phyloP scores from a whole-genome alignment of 1,140 invertebrate genomes.

The Drosophila nebulosa region DNA sequence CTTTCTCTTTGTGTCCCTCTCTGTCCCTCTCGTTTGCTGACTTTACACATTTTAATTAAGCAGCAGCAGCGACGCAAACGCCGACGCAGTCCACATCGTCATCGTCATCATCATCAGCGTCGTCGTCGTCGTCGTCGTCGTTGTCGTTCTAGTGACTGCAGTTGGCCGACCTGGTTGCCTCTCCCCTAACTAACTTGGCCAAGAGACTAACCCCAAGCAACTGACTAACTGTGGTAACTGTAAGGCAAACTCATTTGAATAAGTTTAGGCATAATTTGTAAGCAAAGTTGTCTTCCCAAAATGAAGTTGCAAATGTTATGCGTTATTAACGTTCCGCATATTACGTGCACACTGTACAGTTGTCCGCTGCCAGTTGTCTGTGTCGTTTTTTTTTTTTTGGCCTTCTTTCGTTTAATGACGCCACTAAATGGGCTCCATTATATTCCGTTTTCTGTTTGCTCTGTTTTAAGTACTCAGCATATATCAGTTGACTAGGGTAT shows the following conservation, averaged over 20 bases:
- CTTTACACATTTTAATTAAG: constrained; percentile 79
- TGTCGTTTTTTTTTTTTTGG: constrained; percentile 11
- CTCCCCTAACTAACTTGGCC: not conserved
- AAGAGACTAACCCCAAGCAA: not conserved
- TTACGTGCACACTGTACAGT: constrained; percentile 42
- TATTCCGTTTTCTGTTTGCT: constrained; percentile 58
- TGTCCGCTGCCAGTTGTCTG: constrained; percentile 25
- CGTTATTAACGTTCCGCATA: constrained; percentile 74
- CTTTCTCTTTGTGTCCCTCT: constrained; percentile 10
- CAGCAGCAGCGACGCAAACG: constrained; percentile 40
- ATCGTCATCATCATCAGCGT: not conserved
- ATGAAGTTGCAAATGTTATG: constrained; percentile 79
- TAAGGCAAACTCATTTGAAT: constrained; percentile 76
- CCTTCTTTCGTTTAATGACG: constrained; percentile 66
- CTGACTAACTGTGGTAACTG: constrained; percentile 37
- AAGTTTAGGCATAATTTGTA: constrained; percentile 78
- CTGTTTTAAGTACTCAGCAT: constrained; percentile 27
- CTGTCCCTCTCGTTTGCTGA: constrained; percentile 41
- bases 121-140: not conserved
- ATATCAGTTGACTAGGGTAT: not conserved
- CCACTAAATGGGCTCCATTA: constrained; percentile 79
- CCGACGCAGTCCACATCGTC: constrained; percentile 2
- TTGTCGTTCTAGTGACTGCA: constrained; percentile 70
- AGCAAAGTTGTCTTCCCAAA: constrained; percentile 68
- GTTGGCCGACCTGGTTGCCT: constrained; percentile 10